A percentile compares a stretch with the other conserved stretches of the same genome.
phyloP scores from a whole-genome alignment of 2,888 invertebrate genomes.

The Tigriopus californicus region DNA sequence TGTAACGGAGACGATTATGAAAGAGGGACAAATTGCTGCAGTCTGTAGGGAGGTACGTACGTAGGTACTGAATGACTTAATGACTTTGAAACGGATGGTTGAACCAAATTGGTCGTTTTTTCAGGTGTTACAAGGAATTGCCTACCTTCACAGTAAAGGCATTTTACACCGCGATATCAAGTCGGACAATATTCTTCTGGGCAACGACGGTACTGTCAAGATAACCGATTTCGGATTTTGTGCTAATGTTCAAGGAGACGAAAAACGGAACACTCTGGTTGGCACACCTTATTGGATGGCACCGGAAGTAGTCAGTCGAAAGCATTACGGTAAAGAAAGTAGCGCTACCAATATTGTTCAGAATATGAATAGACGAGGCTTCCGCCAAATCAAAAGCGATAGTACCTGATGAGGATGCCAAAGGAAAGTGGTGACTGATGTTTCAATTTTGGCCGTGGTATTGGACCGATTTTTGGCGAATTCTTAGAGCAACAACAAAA shows the following conservation, averaged over 20 bases:
- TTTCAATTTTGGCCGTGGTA: no score
- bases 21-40: slow-evolving; percentile 87
- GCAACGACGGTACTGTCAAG: slow-evolving; percentile 77
- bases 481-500: no score
- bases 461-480: no score
- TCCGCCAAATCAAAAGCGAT: no score
- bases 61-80: no score
- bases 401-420: no score
- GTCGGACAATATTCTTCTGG: slow-evolving; percentile 86
- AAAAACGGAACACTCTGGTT: slow-evolving; percentile 90
- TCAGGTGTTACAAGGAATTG: slow-evolving; percentile 75
- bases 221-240: slow-evolving; percentile 96
- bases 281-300: slow-evolving; percentile 99
- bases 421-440: no score
- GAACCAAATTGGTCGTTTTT: no score
- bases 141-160: slow-evolving; percentile 58
- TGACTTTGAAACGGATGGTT: no score
- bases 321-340: background rate
- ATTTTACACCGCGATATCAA: slow-evolving; percentile 79
- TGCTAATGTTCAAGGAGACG: slow-evolving; percentile 82
- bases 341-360: no score
- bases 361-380: no score
- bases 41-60: slow-evolving; percentile 76
- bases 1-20: slow-evolving; percentile 90
- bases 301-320: slow-evolving; percentile 39